Percentiles rank a stretch among this genome's conserved stretches.
These are phyloP conservation scores for Scaptomyza graminum DNA, from an alignment of 1,140 invertebrate genomes.

Conservation along the genomic window DNA sequence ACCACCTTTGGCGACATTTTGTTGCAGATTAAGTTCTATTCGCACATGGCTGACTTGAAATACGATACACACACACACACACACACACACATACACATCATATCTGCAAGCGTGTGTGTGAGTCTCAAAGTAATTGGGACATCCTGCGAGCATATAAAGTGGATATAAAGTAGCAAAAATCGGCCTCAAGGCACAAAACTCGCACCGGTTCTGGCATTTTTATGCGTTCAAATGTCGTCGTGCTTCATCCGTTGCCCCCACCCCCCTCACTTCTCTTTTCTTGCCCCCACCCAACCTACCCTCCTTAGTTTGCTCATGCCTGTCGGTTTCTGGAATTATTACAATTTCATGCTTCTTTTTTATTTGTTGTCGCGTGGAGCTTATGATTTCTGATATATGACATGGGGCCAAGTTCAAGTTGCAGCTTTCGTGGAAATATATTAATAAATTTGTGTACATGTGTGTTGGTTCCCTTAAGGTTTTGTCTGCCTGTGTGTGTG, in stretches of 20 bases:
- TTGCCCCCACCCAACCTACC: neutral
- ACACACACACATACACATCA: conserved; percentile 15
- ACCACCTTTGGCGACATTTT: conserved; percentile 83
- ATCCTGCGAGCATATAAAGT: conserved; percentile 82
- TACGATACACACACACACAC: conserved; percentile 71
- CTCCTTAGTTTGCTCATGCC: conserved; percentile 11
- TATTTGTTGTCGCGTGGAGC: conserved; percentile 77
- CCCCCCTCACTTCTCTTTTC: neutral
- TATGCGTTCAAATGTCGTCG: conserved; percentile 79
- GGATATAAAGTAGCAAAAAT: conserved; percentile 78
- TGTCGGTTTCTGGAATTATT: conserved; percentile 71
- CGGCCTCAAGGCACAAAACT: conserved; percentile 65
- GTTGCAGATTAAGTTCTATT: conserved; percentile 84
- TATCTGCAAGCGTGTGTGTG: conserved; percentile 19
- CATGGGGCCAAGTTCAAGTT: conserved; percentile 57
- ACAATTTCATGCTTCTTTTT: conserved; percentile 79
- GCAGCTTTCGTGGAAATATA: conserved; percentile 63
- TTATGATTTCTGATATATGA: conserved; percentile 83
- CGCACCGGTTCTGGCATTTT: conserved; percentile 73
- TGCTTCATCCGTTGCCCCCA: conserved; percentile 63
- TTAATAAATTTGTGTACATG: conserved; percentile 63
- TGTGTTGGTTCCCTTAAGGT: conserved; percentile 7
- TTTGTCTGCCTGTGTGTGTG: neutral
- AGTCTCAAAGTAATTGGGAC: conserved; percentile 80
- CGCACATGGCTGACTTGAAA: conserved; percentile 83